Conservation (phyloP, 1,140 invertebrate genomes). For the Procambarus virginalis region DNA sequence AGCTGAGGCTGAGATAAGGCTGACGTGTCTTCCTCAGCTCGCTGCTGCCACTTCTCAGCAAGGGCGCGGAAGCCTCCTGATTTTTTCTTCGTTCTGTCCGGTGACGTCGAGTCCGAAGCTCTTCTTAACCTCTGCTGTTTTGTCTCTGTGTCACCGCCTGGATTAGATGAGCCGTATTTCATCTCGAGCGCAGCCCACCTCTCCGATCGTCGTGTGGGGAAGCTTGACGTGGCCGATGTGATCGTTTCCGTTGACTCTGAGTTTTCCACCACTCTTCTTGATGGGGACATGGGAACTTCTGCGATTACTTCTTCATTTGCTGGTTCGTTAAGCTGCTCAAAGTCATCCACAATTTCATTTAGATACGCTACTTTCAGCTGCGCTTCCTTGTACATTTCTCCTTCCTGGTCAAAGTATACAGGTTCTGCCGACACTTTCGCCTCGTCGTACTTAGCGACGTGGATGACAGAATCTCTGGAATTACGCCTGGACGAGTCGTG, state of each 20-base stretch:
- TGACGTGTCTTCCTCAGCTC: constrained; percentile 70
- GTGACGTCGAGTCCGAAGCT: constrained; percentile 39
- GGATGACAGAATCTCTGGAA: constrained; percentile 65
- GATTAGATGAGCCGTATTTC: constrained; percentile 59
- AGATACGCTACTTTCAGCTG: constrained; percentile 69
- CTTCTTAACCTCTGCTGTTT: constrained; percentile 61
- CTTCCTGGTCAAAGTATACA: constrained; percentile 68
- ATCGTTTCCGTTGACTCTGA: background rate
- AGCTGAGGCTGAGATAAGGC: constrained; percentile 55
- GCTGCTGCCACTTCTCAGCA: constrained; percentile 75
- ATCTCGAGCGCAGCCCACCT: constrained; percentile 65
- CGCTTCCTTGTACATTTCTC: constrained; percentile 69
- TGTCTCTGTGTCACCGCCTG: constrained; percentile 45
- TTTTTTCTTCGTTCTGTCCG: constrained; percentile 53
- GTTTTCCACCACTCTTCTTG: constrained; percentile 22
- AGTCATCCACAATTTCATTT: constrained; percentile 68
- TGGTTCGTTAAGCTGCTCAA: constrained; percentile 56
- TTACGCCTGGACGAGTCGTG: constrained; percentile 63
- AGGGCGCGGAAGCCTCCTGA: constrained; percentile 74
- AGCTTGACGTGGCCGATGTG: background rate
- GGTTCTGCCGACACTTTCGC: constrained; percentile 63
- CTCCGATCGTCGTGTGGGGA: constrained; percentile 6
- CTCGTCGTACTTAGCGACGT: constrained; percentile 56
- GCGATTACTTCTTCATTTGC: constrained; percentile 54
- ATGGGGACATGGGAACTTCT: constrained; percentile 50